phyloP scores from a whole-genome alignment of 2,113 vertebrate genomes.

The Carettochelys insculpta region DNA sequence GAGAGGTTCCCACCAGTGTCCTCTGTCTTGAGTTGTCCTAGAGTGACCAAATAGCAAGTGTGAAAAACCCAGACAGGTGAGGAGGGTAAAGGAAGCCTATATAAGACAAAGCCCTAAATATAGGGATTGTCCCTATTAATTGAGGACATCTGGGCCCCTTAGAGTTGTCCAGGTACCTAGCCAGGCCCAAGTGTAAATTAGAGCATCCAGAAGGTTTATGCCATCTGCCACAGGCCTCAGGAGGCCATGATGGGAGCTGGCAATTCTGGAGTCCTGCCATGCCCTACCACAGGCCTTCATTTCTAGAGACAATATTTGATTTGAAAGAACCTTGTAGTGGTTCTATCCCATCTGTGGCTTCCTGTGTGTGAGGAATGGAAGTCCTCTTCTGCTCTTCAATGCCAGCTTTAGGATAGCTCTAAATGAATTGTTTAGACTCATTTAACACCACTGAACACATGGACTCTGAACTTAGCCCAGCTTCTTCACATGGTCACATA shows the following conservation, averaged over 20 bases:
- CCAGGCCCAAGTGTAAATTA: background rate
- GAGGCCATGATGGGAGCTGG: background rate
- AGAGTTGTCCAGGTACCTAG: background rate
- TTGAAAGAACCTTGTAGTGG: background rate
- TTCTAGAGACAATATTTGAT: background rate
- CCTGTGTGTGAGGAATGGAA: background rate
- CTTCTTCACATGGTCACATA: constrained; percentile 49
- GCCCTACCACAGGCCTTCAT: background rate
- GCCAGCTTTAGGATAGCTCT: background rate
- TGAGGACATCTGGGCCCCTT: no score
- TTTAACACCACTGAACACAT: constrained; percentile 30
- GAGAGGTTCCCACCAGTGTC: background rate
- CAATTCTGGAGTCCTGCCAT: background rate
- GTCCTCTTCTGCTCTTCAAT: background rate
- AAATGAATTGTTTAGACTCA: background rate
- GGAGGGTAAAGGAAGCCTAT: no score
- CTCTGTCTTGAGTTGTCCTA: background rate
- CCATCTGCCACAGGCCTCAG: background rate
- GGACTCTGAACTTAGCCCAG: background rate
- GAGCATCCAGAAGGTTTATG: background rate
- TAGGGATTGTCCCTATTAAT: no score
- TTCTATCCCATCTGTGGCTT: background rate
- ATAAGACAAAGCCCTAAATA: no score
- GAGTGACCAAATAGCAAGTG: no score
- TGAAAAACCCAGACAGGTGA: no score